phyloP scores from a whole-genome alignment of 2,113 vertebrate species.

The Chascanopsetta lugubris region DNA sequence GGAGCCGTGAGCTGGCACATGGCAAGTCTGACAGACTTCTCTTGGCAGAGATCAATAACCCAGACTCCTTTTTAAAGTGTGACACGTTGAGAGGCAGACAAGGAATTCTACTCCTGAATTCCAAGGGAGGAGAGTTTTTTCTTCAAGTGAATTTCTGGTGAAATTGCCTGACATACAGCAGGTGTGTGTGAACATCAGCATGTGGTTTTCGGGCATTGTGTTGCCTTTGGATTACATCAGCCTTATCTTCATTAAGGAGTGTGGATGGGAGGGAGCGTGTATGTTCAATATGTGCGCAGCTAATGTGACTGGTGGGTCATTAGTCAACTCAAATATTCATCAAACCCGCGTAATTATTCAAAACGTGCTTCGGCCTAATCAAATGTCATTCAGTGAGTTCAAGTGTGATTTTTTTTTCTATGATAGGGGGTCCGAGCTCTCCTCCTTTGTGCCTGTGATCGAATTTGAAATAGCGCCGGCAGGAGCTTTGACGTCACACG shows the following conservation, averaged over 20 bases:
- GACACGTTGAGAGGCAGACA: constrained; percentile 72
- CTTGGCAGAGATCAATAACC: constrained; percentile 77
- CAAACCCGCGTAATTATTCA: not conserved
- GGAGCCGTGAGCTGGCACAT: constrained; percentile 57
- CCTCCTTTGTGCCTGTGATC: constrained; percentile 10
- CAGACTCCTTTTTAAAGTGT: constrained; percentile 71
- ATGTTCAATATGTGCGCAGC: constrained; percentile 55
- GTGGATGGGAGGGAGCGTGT: constrained; percentile 21
- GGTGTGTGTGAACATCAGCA: constrained; percentile 66
- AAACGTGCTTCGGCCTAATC: not conserved
- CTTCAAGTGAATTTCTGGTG: constrained; percentile 63
- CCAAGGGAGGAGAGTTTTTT: constrained; percentile 44
- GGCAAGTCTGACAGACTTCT: constrained; percentile 71
- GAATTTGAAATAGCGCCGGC: constrained; percentile 12
- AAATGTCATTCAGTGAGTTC: not conserved
- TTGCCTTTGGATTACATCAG: constrained; percentile 76
- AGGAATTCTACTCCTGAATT: constrained; percentile 71
- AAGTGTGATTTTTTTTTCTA: not conserved
- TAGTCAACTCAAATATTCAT: constrained; percentile 9
- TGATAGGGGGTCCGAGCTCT: constrained; percentile 16
- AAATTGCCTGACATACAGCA: constrained; percentile 73
- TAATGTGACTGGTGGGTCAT: constrained; percentile 34
- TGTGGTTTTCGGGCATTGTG: constrained; percentile 62
- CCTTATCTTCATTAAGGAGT: constrained; percentile 51
- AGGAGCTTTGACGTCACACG: constrained; percentile 18